A percentile compares a stretch with the other conserved stretches of the same genome.
phyloP scores from a whole-genome alignment of 2,888 invertebrate genomes.

The Cremastinae sp. region DNA sequence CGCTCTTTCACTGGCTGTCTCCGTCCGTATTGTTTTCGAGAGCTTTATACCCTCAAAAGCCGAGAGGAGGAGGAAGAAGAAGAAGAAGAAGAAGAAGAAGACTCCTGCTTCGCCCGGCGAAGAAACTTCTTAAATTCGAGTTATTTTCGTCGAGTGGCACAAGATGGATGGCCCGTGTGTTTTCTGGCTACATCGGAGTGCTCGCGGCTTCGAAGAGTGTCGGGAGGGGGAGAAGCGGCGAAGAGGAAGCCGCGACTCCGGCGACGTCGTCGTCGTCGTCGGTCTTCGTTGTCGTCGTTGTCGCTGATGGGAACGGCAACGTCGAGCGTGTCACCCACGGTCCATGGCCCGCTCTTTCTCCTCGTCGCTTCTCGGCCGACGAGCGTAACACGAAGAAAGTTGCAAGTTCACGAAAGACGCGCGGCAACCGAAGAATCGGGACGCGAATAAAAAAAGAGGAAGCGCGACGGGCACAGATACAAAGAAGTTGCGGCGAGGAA shows the following conservation, averaged over 20 bases:
- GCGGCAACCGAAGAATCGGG: slow-evolving; percentile 43
- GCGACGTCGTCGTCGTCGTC: slow-evolving; percentile 55
- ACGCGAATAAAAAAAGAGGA: slow-evolving; percentile 39
- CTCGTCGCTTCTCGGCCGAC: slow-evolving; percentile 35
- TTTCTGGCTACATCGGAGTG: slow-evolving; percentile 68
- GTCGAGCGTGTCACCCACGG: slow-evolving; percentile 62
- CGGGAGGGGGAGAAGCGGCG: slow-evolving; percentile 47
- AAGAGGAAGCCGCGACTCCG: slow-evolving; percentile 65
- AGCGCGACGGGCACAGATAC: slow-evolving; percentile 35
- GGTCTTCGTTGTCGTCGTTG: slow-evolving; percentile 55
- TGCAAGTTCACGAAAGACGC: slow-evolving; percentile 58
- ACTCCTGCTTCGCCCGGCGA: slow-evolving; percentile 60
- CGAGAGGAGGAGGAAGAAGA: slow-evolving; percentile 27
- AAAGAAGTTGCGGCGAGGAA: slow-evolving; percentile 35
- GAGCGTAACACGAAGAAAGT: slow-evolving; percentile 58
- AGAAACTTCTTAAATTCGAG: slow-evolving; percentile 77
- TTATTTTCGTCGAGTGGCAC: slow-evolving; percentile 76
- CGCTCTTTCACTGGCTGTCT: slow-evolving; percentile 7
- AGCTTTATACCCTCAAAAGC: slow-evolving; percentile 40
- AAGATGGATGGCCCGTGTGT: slow-evolving; percentile 77
- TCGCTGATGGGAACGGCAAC: slow-evolving; percentile 51
- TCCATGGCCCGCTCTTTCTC: slow-evolving; percentile 49
- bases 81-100: slow-evolving; percentile 23
- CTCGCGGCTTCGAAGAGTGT: slow-evolving; percentile 54
- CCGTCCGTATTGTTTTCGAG: slow-evolving; percentile 76